These are phyloP conservation scores for Helarctos malayanus DNA, from an alignment of 2,797 vertebrate species.

Conservation along the genomic window DNA sequence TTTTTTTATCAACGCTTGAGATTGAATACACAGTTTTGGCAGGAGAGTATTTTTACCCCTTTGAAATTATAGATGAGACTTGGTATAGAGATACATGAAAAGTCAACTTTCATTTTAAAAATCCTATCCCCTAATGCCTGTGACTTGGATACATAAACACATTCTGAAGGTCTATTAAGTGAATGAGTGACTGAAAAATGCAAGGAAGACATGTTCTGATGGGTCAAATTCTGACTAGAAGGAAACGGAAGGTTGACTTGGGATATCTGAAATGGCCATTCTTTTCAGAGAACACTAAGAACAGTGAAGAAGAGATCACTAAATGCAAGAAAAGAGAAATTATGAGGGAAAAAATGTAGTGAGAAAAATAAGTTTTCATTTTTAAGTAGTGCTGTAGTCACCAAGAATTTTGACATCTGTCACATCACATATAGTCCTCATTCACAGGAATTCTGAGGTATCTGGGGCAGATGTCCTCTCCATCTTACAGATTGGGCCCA, in stretches of 20 bases:
- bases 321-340: not conserved
- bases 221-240: not conserved
- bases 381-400: not conserved
- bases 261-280: not conserved
- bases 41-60: not conserved
- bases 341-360: too few relatives aligned
- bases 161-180: not conserved
- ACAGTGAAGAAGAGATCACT: not conserved
- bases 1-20: not conserved
- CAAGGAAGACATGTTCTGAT: not conserved
- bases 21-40: not conserved
- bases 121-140: not conserved
- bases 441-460: too few relatives aligned
- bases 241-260: not conserved
- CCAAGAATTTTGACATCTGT: not conserved
- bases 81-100: not conserved
- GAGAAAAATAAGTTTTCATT: not conserved
- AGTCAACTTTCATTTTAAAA: constrained; percentile 5
- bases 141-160: not conserved
- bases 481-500: not conserved
- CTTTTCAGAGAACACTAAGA: not conserved
- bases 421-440: too few relatives aligned
- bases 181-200: not conserved
- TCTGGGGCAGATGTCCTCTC: too few relatives aligned
- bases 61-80: not conserved